Evolutionary conservation across 2,797 vertebrate species (phyloP).

Genomic region (Ptychadena robeensis): DNA sequence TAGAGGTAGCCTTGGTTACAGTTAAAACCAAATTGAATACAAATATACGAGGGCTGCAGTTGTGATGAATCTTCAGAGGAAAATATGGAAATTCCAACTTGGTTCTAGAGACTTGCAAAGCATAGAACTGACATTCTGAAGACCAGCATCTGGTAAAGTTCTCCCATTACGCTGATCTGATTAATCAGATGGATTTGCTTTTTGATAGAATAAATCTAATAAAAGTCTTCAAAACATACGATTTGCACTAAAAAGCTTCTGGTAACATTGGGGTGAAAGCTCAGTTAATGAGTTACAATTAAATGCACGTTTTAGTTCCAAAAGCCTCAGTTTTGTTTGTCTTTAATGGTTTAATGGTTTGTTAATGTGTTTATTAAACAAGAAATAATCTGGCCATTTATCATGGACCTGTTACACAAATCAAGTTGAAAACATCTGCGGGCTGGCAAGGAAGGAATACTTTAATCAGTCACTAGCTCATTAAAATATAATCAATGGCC

Average conservation of each 20-base stretch:
- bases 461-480: constrained; percentile 46
- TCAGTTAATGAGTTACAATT: constrained; percentile 7
- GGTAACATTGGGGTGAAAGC: background rate
- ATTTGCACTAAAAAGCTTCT: background rate
- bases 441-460: constrained; percentile 35
- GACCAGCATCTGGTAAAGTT: too few relatives aligned
- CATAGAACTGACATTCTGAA: too few relatives aligned
- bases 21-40: too few relatives aligned
- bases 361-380: constrained; percentile 54
- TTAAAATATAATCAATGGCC: constrained; percentile 48
- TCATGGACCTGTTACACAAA: constrained; percentile 55
- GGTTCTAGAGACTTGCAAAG: too few relatives aligned
- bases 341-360: constrained; percentile 48
- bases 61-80: too few relatives aligned
- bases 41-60: too few relatives aligned
- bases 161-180: too few relatives aligned
- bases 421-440: constrained; percentile 54
- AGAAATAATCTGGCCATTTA: constrained; percentile 50
- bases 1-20: too few relatives aligned
- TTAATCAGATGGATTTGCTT: too few relatives aligned
- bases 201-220: too few relatives aligned
- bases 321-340: constrained; percentile 32
- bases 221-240: background rate
- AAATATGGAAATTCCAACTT: too few relatives aligned
- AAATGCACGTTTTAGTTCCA: constrained; percentile 27